A percentile compares a stretch with the other conserved stretches of the same genome.
Evolutionary conservation across 2,113 vertebrate genomes (phyloP).

Genomic region (Elachura formosa): DNA sequence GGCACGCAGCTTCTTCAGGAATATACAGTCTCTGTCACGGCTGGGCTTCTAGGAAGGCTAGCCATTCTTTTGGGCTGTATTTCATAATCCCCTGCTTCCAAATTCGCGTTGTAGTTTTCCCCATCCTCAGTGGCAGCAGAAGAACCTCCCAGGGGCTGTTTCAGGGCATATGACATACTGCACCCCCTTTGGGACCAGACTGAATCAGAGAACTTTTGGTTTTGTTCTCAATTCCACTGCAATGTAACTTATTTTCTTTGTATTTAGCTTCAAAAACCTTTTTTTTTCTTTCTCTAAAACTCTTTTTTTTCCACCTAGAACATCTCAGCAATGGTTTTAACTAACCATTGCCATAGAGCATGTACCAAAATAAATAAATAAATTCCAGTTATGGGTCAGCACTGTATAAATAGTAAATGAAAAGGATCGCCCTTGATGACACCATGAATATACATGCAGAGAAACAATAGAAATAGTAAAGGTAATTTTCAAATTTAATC

Average conservation of each 20-base stretch:
- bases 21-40: not conserved
- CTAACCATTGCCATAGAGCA: not conserved
- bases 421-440: not conserved
- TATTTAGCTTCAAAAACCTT: not conserved
- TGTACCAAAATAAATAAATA: not conserved
- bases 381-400: not conserved
- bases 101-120: fast-evolving
- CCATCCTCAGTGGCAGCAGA: not conserved
- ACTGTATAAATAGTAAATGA: not conserved
- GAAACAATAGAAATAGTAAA: not conserved
- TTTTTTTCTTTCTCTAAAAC: not conserved
- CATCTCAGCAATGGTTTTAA: not conserved
- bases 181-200: not conserved
- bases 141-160: not conserved
- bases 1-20: not conserved
- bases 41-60: not conserved
- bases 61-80: not conserved
- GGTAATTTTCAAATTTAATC: slow-evolving; percentile 41
- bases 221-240: not conserved
- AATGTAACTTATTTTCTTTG: not conserved
- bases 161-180: not conserved
- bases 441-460: not conserved
- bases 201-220: not conserved
- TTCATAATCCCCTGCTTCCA: not conserved
- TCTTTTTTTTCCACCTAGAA: not conserved